Evolutionary conservation across 2,113 vertebrate genomes (phyloP), one percentile per base, ranked within the genome.

Genomic region (Myotis yumanensis): DNA sequence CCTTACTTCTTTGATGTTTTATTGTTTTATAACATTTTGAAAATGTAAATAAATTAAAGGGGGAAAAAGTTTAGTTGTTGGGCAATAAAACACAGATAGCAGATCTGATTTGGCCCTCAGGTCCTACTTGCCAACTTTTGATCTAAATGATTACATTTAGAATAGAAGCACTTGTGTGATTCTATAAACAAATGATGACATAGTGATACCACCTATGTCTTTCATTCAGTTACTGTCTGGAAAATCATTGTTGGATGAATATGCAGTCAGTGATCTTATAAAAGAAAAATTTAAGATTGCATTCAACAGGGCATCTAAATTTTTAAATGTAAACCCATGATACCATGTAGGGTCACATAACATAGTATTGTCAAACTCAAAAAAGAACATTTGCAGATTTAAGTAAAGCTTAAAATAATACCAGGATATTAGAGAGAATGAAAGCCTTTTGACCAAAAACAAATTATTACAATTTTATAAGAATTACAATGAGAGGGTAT

Each of bases 331-430:
- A 79, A 4, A 62, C 0, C 4, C 30, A 51, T 23, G 11, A 28
- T 84, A 15, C 5, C 91, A 30, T 89, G 0, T 59, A 85, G 22
- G 51, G 25, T 72, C 90, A 6, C 18, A 51, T 93, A 80, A 93
- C 7, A 95, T 59, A 97, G 96, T 96, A 18, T 52, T 93, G 18
- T 57, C 66, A 59, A 92, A 68, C 32, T 7, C 81, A 37, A 86
- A 20, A 91, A 37, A 93, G 94, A 92, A 9, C 22, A 92, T 64
- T 90, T 96, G 40, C 9, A 64, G 10, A 51, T 51, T 22, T 92
- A 75, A 54, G 12, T 90, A 64, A 75, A 88, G n/a, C n/a, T 95
- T 92, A 92, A 95, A 96, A 96, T 86, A 6, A 90, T 82, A 54
- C 40, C 0, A 51, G 30, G 16, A 77, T 79, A 82, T 94, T 77